A percentile compares a stretch with the other conserved stretches of the same genome.
These are phyloP conservation scores for Holotrichia oblita DNA, from an alignment of 1,140 invertebrate species.

Conservation along the genomic window DNA sequence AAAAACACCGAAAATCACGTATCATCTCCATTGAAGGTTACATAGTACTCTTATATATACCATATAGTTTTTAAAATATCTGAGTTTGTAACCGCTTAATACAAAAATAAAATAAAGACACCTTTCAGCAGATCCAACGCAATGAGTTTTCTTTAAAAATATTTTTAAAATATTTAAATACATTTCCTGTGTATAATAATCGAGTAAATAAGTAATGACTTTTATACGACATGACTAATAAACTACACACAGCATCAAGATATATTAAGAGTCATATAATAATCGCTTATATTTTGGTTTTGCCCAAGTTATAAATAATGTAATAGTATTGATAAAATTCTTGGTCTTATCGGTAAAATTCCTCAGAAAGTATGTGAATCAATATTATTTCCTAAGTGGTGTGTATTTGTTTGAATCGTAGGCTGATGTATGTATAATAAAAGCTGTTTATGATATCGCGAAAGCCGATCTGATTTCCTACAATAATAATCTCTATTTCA, in stretches of 20 bases:
- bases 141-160: not conserved
- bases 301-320: constrained; percentile 2
- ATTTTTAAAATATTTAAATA: not conserved
- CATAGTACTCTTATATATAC: not conserved
- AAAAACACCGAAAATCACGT: constrained; percentile 35
- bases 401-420: not conserved
- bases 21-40: constrained; percentile 11
- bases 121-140: not conserved
- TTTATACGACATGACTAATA: not conserved
- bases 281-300: constrained; percentile 10
- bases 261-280: not conserved
- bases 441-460: not conserved
- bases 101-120: not conserved
- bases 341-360: not conserved
- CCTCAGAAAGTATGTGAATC: constrained; percentile 1
- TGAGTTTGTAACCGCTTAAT: not conserved
- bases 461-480: not conserved
- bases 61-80: not conserved
- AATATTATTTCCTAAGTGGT: not conserved
- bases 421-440: not conserved
- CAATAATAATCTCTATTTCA: not conserved
- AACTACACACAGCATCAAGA: not conserved
- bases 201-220: not conserved
- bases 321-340: not conserved
- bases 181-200: too few relatives aligned